A percentile compares a stretch with the other conserved stretches of the same genome.
Conservation (phyloP, 2,797 vertebrate species). For the Adrianichthys oophorus region DNA sequence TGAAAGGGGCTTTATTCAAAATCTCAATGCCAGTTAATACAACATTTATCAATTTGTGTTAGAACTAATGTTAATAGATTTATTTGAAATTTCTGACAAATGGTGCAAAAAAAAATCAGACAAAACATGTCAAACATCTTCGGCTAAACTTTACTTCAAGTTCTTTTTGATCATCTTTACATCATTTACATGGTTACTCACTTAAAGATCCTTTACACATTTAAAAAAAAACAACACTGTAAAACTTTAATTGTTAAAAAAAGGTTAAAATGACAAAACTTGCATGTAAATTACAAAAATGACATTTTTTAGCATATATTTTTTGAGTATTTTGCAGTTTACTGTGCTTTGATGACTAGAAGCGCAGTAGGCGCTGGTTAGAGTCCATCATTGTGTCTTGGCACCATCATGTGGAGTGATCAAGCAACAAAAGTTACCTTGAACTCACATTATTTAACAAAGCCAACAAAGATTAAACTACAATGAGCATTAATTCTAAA, state of each 20-base stretch:
- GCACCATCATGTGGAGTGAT: slow-evolving; percentile 62
- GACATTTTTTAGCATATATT: not conserved
- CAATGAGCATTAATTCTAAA: slow-evolving; percentile 4
- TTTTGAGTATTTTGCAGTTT: slow-evolving; percentile 4
- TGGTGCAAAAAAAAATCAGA: slow-evolving; percentile 14
- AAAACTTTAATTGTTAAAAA: not conserved
- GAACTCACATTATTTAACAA: slow-evolving; percentile 2
- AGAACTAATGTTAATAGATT: slow-evolving; percentile 5
- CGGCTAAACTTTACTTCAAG: not conserved
- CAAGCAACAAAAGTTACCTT: slow-evolving; percentile 15
- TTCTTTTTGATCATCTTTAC: slow-evolving; percentile 40
- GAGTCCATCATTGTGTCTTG: slow-evolving; percentile 24
- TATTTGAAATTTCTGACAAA: slow-evolving; percentile 25
- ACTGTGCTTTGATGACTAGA: slow-evolving; percentile 15
- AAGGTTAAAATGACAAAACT: not conserved
- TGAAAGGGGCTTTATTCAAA: not conserved
- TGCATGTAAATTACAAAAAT: not conserved
- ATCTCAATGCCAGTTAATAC: not conserved
- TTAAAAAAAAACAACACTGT: slow-evolving; percentile 5
- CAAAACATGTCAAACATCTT: slow-evolving; percentile 15
- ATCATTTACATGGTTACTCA: slow-evolving; percentile 47
- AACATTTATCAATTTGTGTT: not conserved
- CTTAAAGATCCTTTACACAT: slow-evolving; percentile 11
- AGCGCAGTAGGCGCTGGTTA: not conserved
- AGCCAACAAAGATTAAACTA: slow-evolving; percentile 11